Evolutionary conservation across 2,797 vertebrate genomes (phyloP).

Genomic region (Fringilla coelebs): DNA sequence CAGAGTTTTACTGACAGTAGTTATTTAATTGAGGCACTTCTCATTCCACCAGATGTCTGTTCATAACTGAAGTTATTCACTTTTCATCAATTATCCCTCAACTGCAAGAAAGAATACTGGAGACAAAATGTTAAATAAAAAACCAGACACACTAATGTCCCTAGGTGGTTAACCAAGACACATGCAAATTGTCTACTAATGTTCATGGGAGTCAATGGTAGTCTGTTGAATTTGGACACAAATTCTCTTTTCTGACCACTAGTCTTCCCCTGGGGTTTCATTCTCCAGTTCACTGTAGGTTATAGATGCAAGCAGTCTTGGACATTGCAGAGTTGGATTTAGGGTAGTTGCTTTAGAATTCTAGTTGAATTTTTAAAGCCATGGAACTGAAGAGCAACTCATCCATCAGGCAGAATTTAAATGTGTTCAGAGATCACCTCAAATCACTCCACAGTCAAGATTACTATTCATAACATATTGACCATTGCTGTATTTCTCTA

Average conservation of each 20-base stretch:
- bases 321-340: background rate
- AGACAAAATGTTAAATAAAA: background rate
- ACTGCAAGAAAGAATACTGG: background rate
- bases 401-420: background rate
- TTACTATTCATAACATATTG: background rate
- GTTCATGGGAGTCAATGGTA: background rate
- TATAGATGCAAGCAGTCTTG: background rate
- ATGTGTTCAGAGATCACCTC: background rate
- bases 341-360: background rate
- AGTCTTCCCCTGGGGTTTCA: background rate
- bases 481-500: background rate
- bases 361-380: background rate
- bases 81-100: background rate
- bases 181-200: background rate
- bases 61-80: background rate
- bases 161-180: background rate
- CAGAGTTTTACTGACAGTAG: background rate
- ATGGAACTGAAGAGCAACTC: background rate
- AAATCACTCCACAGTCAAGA: background rate
- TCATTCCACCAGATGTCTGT: background rate
- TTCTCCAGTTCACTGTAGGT: background rate
- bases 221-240: background rate
- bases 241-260: background rate
- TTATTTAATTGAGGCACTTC: background rate
- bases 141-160: background rate